Percentiles rank a stretch among this genome's conserved stretches.
phyloP scores from a whole-genome alignment of 2,888 invertebrate species.

The Acanthopleura granulata region DNA sequence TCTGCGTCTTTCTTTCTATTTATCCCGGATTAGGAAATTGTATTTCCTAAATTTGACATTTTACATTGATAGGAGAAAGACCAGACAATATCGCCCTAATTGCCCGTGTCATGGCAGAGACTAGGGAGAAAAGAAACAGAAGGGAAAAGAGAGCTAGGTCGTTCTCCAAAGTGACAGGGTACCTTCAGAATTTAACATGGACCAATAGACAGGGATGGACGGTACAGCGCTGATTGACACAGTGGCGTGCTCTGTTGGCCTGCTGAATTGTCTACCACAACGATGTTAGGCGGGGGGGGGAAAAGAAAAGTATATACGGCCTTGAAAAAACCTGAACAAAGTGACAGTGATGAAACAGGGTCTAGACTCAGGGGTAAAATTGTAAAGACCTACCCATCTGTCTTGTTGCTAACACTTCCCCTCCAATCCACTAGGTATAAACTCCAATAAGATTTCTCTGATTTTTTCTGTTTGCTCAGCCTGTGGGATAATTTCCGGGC shows the following conservation, averaged over 20 bases:
- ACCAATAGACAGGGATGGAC: too few relatives aligned
- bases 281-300: too few relatives aligned
- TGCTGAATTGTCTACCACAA: not conserved
- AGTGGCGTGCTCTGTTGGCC: not conserved
- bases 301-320: too few relatives aligned
- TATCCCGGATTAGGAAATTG: not conserved
- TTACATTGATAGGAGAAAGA: not conserved
- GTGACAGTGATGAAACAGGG: conserved; percentile 17
- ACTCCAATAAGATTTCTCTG: not conserved
- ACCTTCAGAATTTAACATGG: too few relatives aligned
- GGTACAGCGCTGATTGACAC: too few relatives aligned
- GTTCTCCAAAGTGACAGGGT: too few relatives aligned
- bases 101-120: not conserved
- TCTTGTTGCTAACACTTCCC: not conserved
- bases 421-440: not conserved
- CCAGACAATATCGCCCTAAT: not conserved
- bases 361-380: not conserved
- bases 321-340: not conserved
- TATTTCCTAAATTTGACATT: conserved; percentile 8
- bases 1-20: too few relatives aligned
- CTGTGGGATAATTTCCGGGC: not conserved
- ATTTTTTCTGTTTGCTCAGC: not conserved
- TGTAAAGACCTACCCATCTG: conserved; percentile 8
- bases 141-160: too few relatives aligned
- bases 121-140: too few relatives aligned